Evolutionary conservation across 1,140 invertebrate species (phyloP).

Genomic region (Cydia splendana): DNA sequence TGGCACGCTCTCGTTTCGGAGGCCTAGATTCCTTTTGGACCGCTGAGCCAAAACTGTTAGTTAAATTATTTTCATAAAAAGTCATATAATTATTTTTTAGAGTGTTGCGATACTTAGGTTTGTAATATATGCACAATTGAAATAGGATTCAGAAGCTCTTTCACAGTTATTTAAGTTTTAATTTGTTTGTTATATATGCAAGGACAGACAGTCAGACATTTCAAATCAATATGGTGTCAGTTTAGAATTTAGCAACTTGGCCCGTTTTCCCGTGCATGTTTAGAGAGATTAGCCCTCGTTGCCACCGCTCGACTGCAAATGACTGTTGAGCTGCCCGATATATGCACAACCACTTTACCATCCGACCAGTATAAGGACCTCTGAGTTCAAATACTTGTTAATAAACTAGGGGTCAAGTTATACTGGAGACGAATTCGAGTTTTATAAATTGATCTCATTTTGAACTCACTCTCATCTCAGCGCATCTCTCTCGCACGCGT

Average conservation of each 20-base stretch:
- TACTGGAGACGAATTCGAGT: not conserved
- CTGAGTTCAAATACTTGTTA: not conserved
- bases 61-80: too few relatives aligned
- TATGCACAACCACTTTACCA: not conserved
- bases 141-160: not conserved
- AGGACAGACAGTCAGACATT: not conserved
- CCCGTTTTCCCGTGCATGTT: not conserved
- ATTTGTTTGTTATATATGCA: not conserved
- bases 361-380: not conserved
- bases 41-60: too few relatives aligned
- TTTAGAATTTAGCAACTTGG: not conserved
- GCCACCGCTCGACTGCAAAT: conserved; percentile 1
- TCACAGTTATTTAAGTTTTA: too few relatives aligned
- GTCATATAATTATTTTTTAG: too few relatives aligned
- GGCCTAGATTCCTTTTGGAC: too few relatives aligned
- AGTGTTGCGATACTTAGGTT: too few relatives aligned
- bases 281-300: conserved; percentile 8
- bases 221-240: not conserved
- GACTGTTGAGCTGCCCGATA: conserved; percentile 5
- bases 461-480: not conserved
- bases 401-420: not conserved
- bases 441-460: not conserved
- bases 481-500: too few relatives aligned
- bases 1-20: too few relatives aligned
- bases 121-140: not conserved